Conservation (phyloP, 1,140 invertebrate species). For the Caenorhabditis elegans region DNA sequence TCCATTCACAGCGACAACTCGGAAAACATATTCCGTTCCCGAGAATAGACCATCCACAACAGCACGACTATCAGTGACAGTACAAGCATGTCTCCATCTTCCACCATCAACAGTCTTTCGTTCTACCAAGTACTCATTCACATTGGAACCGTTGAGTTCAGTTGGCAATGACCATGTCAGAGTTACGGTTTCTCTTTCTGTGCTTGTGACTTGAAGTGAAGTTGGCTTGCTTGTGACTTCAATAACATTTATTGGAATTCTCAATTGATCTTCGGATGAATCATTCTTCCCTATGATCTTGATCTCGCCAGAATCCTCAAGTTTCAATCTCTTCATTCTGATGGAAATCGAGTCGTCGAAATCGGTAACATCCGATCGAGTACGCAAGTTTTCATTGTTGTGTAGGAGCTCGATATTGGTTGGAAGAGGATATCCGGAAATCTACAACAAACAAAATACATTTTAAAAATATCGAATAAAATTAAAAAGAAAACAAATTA, state of each 20-base stretch:
- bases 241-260: conserved; percentile 12
- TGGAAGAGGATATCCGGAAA: conserved; percentile 35
- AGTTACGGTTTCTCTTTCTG: conserved; percentile 46
- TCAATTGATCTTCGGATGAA: not conserved
- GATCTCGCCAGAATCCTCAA: conserved; percentile 27
- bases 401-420: conserved; percentile 6
- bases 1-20: conserved; percentile 92
- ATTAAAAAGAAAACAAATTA: not conserved
- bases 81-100: conserved; percentile 58
- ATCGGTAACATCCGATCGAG: conserved; percentile 18
- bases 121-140: conserved; percentile 58
- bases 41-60: conserved; percentile 86
- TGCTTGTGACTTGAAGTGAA: not conserved
- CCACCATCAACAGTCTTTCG: conserved; percentile 55
- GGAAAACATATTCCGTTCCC: conserved; percentile 92
- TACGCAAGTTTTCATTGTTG: conserved; percentile 20
- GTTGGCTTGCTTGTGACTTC: conserved; percentile 18
- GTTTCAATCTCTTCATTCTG: conserved; percentile 18
- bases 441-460: too few species aligned
- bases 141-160: conserved; percentile 43
- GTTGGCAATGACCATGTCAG: conserved; percentile 48
- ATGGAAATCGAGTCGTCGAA: conserved; percentile 39
- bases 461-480: not conserved
- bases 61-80: conserved; percentile 42
- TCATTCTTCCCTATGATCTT: conserved; percentile 29